A percentile compares a stretch with the other conserved stretches of the same genome.
Conservation (phyloP, 2,113 vertebrate genomes). For the Upupa epops region DNA sequence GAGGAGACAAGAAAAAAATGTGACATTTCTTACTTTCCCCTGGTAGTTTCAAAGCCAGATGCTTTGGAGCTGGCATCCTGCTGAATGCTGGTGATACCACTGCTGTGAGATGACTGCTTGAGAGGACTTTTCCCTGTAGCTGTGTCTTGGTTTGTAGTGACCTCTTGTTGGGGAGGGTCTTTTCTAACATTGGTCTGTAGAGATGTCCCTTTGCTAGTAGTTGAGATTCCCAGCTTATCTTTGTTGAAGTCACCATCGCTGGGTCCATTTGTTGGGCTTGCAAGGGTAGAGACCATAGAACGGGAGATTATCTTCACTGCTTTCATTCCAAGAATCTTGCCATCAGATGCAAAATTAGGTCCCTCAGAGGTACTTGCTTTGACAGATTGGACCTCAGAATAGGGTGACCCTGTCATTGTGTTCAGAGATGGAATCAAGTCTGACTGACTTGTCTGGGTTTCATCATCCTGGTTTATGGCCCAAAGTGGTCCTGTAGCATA, state of each 20-base stretch:
- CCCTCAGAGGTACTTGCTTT: not conserved
- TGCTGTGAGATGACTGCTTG: not conserved
- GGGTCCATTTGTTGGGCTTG: not conserved
- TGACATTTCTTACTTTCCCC: slow-evolving; percentile 77
- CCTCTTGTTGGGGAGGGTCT: not conserved
- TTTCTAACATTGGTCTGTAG: slow-evolving; percentile 31
- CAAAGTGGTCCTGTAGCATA: not conserved
- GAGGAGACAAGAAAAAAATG: not conserved
- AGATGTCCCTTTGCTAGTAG: not conserved
- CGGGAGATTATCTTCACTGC: not conserved
- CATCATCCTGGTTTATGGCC: not conserved
- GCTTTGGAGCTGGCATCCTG: slow-evolving; percentile 22
- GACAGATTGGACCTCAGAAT: not conserved
- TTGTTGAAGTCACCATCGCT: not conserved
- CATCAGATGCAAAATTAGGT: not conserved
- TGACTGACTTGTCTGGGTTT: not conserved
- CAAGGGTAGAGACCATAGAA: not conserved
- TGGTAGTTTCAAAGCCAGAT: slow-evolving; percentile 70
- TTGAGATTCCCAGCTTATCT: not conserved
- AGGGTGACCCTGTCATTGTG: not conserved
- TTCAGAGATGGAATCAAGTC: not conserved
- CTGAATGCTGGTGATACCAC: not conserved
- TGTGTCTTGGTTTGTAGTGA: not conserved
- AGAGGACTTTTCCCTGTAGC: not conserved
- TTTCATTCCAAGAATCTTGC: not conserved